Conservation (phyloP, 2,113 vertebrate species). For the Callithrix jacchus region DNA sequence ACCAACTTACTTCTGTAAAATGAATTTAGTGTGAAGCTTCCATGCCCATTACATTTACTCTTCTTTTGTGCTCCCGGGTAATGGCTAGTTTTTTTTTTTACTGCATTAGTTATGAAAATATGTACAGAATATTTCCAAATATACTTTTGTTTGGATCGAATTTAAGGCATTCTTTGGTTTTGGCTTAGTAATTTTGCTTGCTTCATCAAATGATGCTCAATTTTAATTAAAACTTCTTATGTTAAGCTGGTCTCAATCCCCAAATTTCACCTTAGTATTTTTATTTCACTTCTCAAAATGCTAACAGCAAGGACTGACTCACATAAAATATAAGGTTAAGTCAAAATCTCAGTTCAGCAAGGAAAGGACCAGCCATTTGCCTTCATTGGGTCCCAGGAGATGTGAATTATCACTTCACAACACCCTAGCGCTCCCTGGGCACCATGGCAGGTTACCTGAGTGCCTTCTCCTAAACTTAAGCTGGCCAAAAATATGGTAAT, state of each 20-base stretch:
- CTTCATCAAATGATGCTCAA: neutral
- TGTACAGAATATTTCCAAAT: neutral
- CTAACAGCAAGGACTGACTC: neutral
- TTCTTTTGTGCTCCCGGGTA: neutral
- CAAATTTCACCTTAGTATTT: neutral
- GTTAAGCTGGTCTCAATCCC: neutral
- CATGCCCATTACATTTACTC: neutral
- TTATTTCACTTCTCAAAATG: neutral
- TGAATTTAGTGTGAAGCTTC: neutral
- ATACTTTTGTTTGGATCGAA: neutral
- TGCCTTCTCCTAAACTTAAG: neutral
- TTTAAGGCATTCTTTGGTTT: neutral
- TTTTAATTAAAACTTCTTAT: neutral
- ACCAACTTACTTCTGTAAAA: neutral
- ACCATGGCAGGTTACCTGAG: rapidly evolving
- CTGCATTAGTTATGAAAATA: neutral
- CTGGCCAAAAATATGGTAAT: no score
- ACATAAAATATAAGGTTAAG: neutral
- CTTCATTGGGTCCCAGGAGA: rapidly evolving
- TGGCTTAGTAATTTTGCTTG: neutral
- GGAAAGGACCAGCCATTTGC: neutral
- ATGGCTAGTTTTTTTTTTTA: neutral
- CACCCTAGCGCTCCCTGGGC: neutral
- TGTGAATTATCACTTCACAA: neutral
- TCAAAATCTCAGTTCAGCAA: neutral